phyloP scores from a whole-genome alignment of 2,797 vertebrate species.

The Gymnopithys bicolor region DNA sequence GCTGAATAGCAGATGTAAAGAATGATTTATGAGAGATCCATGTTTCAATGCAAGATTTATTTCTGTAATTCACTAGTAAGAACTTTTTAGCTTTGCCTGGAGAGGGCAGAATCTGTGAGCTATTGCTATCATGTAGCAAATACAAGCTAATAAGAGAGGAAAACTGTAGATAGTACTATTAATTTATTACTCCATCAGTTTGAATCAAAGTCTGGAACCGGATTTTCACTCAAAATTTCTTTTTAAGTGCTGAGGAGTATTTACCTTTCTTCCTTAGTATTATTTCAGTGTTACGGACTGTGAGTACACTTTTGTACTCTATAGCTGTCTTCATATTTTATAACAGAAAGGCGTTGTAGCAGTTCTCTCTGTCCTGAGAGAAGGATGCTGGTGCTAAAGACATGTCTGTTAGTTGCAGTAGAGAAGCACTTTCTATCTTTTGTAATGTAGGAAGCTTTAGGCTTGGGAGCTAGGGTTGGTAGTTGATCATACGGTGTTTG shows the following conservation, averaged over 20 bases:
- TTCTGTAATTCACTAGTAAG: background rate
- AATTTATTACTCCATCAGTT: background rate
- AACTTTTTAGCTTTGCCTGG: background rate
- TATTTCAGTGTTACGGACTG: background rate
- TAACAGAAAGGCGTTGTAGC: background rate
- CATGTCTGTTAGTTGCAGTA: background rate
- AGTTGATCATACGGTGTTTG: background rate
- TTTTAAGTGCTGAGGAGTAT: background rate
- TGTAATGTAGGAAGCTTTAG: background rate
- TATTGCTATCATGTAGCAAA: background rate
- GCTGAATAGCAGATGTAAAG: background rate
- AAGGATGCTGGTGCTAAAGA: background rate
- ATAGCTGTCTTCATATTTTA: background rate
- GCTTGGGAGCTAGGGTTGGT: background rate
- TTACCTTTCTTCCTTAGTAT: background rate
- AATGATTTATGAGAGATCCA: accelerated
- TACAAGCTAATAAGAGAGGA: background rate
- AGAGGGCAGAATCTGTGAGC: background rate
- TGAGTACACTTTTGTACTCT: background rate
- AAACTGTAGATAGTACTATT: background rate
- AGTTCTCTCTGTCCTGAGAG: background rate
- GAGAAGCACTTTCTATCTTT: background rate
- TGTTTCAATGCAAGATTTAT: background rate
- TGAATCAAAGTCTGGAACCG: background rate
- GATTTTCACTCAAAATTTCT: background rate